phyloP scores from a whole-genome alignment of 2,888 invertebrate genomes.

The Unio delphinus region DNA sequence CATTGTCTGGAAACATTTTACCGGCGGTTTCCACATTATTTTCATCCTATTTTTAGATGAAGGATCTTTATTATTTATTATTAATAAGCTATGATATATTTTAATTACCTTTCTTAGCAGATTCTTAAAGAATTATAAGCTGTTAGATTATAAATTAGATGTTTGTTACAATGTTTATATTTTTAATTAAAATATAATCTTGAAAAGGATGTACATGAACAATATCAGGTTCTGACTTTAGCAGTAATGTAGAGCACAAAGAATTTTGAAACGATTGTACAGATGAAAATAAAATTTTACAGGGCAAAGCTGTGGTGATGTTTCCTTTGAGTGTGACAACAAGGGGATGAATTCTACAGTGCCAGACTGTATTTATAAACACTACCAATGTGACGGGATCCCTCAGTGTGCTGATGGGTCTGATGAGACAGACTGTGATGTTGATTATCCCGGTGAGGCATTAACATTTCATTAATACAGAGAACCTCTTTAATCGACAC shows the following conservation, averaged over 20 bases:
- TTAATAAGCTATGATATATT: no score
- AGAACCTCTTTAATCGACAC: no score
- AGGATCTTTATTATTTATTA: no score
- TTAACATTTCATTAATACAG: no score
- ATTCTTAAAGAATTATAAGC: no score
- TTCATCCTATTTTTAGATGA: no score
- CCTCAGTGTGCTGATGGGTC: slow-evolving; percentile 60
- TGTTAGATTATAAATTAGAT: no score
- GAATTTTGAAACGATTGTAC: neutral
- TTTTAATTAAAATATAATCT: neutral
- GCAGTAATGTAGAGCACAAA: neutral
- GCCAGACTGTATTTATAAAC: slow-evolving; percentile 49
- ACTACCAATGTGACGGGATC: slow-evolving; percentile 55
- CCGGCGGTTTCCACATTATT: no score
- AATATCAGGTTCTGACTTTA: neutral
- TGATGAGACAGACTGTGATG: slow-evolving; percentile 54
- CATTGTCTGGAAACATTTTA: no score
- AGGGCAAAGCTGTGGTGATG: slow-evolving; percentile 45
- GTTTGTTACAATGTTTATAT: neutral
- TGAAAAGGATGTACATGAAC: neutral
- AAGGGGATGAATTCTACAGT: slow-evolving; percentile 32
- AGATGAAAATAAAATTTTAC: slow-evolving; percentile 7
- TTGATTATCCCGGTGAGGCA: no score
- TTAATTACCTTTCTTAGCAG: no score
- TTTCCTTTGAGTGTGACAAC: slow-evolving; percentile 53